Conservation (phyloP, 2,888 invertebrate genomes). For the Cylindroiulus punctatus region DNA sequence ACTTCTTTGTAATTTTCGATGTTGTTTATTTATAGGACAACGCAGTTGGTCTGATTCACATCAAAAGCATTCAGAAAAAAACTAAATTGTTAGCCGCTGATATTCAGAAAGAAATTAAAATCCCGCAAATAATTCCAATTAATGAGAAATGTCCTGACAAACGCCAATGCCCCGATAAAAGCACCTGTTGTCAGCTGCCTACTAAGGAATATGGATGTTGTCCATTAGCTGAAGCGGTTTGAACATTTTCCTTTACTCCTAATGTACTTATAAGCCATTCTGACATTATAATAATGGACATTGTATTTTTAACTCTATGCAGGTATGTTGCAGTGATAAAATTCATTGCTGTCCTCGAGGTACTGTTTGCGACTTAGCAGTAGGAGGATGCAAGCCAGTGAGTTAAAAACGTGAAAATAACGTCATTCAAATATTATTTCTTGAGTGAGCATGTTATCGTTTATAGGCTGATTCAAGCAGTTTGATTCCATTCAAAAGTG, state of each 20-base stretch:
- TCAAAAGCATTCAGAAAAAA: too few relatives aligned
- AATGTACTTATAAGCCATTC: not conserved
- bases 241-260: not conserved
- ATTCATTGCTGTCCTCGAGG: conserved; percentile 53
- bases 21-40: too few relatives aligned
- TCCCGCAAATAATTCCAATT: too few relatives aligned
- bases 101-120: too few relatives aligned
- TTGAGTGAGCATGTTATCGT: not conserved
- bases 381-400: conserved; percentile 33
- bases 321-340: conserved; percentile 44
- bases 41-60: too few relatives aligned
- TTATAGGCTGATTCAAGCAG: not conserved
- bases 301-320: not conserved
- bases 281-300: not conserved
- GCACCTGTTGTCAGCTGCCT: conserved; percentile 52
- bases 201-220: conserved; percentile 52
- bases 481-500: not conserved
- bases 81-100: too few relatives aligned
- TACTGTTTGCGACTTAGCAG: conserved; percentile 48
- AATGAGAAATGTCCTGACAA: conserved; percentile 33
- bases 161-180: not conserved
- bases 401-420: conserved; percentile 39
- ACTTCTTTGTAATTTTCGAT: too few relatives aligned
- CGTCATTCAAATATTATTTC: not conserved
- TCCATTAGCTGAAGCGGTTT: conserved; percentile 48